Base-by-base conservation (phyloP, 1,140 invertebrate genomes). In the Drosophila bipectinata region DNA sequence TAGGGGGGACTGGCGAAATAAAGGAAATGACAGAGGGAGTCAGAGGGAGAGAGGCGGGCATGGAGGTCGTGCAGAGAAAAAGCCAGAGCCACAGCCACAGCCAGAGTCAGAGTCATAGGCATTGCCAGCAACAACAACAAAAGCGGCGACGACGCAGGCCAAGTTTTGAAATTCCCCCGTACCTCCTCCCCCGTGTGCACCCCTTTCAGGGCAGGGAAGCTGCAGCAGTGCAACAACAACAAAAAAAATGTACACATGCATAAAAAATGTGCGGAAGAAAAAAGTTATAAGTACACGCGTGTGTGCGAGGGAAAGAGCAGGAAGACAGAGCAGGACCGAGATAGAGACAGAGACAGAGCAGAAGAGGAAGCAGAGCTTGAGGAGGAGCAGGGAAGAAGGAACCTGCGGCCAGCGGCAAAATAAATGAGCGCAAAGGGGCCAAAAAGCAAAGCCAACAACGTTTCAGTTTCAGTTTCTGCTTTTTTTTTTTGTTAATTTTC, bases 261-360 rank as follows among this genome's bases (percentile, higher is more conserved):
- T 74, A 85, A 72, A 71, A 78, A 84, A 78, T 77, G 67, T 84
- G 80, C 76, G 80, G 66, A 83, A 83, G 80, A 77, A 81, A 84
- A 84, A 77, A 77, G 60, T 53, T 78, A 75, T 78, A 87, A 87
- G 81, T 80, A 85, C 61, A 85, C 79, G 82, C 81, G 82, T 85
- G 57, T 53, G 60, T 56, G 30, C 39, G 15, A 44, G 12, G 41
- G 18, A 47, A 26, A 59, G 52, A 60, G 32, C 64, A 56, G 48
- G 32, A n/a, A 32, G 32, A 39, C 12, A 39, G 12, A 24, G n/a
- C 41, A 57, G 18, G 49, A 26, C 15, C 10, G 14, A 60, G 32
- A 12, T 12, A 18, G 56, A 68, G 26, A 28, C 6, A 28, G 26
- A 1, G 21, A 21, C 21, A 21, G 21, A 21, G 2, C 2, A 21